Conservation (phyloP, 1,140 invertebrate species). For the Drosophila asahinai region DNA sequence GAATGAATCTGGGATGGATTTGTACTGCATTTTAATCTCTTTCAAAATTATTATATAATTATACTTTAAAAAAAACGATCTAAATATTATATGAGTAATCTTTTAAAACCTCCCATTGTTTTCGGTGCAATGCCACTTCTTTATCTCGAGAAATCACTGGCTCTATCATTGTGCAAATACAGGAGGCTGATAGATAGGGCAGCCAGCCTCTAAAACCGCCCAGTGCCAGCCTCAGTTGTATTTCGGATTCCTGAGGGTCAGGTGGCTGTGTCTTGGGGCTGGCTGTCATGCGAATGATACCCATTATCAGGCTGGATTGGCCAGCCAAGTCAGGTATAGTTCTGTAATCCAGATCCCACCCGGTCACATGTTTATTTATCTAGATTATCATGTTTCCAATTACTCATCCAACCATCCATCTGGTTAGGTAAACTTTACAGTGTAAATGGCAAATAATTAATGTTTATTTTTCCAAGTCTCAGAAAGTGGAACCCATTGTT, state of each 20-base stretch:
- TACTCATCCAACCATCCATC: background rate
- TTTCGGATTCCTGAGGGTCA: constrained; percentile 12
- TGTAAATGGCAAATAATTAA: background rate
- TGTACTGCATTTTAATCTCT: too few species aligned
- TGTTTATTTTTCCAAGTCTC: background rate
- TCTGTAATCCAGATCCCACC: background rate
- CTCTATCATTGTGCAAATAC: constrained; percentile 67
- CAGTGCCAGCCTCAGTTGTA: constrained; percentile 42
- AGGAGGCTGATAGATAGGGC: constrained; percentile 66
- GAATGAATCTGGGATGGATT: too few species aligned
- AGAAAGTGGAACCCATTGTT: background rate
- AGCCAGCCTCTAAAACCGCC: constrained; percentile 3
- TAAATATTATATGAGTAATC: too few species aligned
- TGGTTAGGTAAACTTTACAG: background rate
- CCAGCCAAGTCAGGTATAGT: constrained; percentile 54
- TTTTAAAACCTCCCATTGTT: background rate
- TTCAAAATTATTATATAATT: too few species aligned
- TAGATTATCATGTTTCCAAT: background rate
- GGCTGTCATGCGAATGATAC: constrained; percentile 83
- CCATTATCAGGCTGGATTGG: constrained; percentile 68
- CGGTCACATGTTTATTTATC: constrained; percentile 1
- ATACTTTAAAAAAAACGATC: too few species aligned
- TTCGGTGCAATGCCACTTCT: constrained; percentile 29
- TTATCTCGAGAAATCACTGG: constrained; percentile 54
- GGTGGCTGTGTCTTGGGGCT: constrained; percentile 18